These are phyloP conservation scores for Labrus mixtus DNA, from an alignment of 2,113 vertebrate species.

Conservation along the genomic window DNA sequence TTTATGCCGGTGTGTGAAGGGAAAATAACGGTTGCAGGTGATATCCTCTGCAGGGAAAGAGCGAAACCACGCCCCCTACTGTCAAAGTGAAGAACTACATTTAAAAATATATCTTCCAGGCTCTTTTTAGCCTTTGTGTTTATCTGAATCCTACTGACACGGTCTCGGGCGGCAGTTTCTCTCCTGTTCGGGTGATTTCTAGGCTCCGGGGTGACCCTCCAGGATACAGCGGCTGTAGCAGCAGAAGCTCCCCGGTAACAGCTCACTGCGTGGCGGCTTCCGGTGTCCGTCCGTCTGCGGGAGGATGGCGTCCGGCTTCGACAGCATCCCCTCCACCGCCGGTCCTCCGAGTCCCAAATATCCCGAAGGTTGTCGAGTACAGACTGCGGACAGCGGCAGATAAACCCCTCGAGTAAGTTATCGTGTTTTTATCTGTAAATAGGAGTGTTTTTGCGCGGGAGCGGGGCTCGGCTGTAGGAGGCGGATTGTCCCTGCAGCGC, in stretches of 20 bases:
- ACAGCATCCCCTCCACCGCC: constrained; percentile 68
- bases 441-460: constrained; percentile 1
- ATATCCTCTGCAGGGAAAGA: neutral
- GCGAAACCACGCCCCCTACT: constrained; percentile 55
- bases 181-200: neutral
- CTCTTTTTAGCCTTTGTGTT: constrained; percentile 41
- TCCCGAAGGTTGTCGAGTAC: constrained; percentile 34
- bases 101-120: neutral
- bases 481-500: constrained; percentile 46
- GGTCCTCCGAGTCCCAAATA: constrained; percentile 57
- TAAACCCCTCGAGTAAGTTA: constrained; percentile 41
- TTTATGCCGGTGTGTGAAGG: too few relatives aligned
- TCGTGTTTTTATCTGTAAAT: neutral
- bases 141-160: constrained; percentile 9
- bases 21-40: neutral
- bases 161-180: neutral
- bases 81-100: neutral
- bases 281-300: constrained; percentile 78
- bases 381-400: constrained; percentile 5
- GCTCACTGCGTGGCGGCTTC: constrained; percentile 74
- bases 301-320: constrained; percentile 79
- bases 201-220: neutral
- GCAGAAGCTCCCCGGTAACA: constrained; percentile 21
- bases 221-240: constrained; percentile 19
- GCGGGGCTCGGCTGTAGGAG: constrained; percentile 33